These are phyloP conservation scores for Cololabis saira DNA, from an alignment of 2,113 vertebrate species.

Conservation along the genomic window DNA sequence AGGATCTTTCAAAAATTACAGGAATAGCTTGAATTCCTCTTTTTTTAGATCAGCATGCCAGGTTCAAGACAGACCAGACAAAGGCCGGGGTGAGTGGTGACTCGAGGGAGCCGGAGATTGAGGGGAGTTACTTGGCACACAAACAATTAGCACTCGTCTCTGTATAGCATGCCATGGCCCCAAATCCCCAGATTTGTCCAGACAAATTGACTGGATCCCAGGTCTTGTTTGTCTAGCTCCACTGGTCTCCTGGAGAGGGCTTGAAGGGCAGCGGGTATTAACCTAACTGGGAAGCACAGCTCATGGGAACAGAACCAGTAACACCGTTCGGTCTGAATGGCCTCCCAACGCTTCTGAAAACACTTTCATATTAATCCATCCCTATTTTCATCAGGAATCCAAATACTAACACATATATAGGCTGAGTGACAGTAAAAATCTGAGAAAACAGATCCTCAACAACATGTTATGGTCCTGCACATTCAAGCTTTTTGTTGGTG, in stretches of 20 bases:
- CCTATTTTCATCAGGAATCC: neutral
- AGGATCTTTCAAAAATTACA: neutral
- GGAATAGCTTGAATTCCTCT: constrained; percentile 15
- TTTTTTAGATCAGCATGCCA: constrained; percentile 58
- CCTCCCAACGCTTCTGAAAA: neutral
- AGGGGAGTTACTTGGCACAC: constrained; percentile 71
- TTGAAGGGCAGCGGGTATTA: constrained; percentile 43
- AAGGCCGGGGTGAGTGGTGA: constrained; percentile 69
- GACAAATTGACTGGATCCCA: constrained; percentile 80
- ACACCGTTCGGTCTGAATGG: constrained; percentile 14
- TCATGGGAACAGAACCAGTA: constrained; percentile 62
- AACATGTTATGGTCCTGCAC: too few relatives aligned
- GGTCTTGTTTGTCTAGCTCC: constrained; percentile 80
- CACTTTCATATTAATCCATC: neutral
- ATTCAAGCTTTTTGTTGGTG: too few relatives aligned
- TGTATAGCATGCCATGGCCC: constrained; percentile 58
- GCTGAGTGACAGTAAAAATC: too few relatives aligned
- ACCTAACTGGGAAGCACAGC: constrained; percentile 27
- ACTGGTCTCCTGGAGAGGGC: constrained; percentile 49
- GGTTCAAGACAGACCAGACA: constrained; percentile 72
- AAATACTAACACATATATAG: too few relatives aligned
- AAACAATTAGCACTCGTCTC: constrained; percentile 78
- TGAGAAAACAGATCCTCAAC: too few relatives aligned
- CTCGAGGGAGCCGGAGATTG: constrained; percentile 59
- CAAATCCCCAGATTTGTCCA: constrained; percentile 83